These are phyloP conservation scores for Mamestra configurata DNA, from an alignment of 1,140 invertebrate genomes.

Conservation along the genomic window DNA sequence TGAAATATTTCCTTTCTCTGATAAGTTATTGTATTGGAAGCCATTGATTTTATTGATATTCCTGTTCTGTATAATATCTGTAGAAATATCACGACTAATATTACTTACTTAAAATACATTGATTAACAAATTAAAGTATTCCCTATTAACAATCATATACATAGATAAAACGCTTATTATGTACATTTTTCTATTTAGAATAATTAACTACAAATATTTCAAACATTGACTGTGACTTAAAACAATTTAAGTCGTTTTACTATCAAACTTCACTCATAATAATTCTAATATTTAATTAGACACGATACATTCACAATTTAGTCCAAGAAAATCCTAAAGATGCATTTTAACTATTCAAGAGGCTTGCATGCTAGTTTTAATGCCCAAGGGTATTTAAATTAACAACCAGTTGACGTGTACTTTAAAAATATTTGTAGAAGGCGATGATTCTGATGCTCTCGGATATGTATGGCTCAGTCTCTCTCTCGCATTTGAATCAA, in stretches of 20 bases:
- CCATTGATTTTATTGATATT: conserved; percentile 11
- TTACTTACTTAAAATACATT: background rate
- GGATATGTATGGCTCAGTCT: no score
- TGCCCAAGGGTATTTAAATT: no score
- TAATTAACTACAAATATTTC: background rate
- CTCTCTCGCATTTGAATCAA: no score
- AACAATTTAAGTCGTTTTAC: background rate
- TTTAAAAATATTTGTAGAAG: background rate
- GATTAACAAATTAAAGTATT: background rate
- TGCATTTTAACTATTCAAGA: background rate
- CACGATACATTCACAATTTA: background rate
- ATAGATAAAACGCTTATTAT: background rate
- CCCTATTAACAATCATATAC: background rate
- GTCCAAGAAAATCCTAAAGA: background rate
- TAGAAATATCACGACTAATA: background rate
- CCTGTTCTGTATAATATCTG: background rate
- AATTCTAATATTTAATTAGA: background rate
- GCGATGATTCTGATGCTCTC: no score
- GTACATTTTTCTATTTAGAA: conserved; percentile 10
- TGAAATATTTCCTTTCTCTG: background rate
- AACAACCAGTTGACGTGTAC: no score
- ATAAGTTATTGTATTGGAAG: conserved; percentile 1
- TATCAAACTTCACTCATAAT: background rate
- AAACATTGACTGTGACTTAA: background rate
- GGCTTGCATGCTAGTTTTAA: no score